Evolutionary conservation across 1,140 invertebrate genomes (phyloP), one percentile per base, ranked within the genome.

Genomic region (Eulimnadia texana): DNA sequence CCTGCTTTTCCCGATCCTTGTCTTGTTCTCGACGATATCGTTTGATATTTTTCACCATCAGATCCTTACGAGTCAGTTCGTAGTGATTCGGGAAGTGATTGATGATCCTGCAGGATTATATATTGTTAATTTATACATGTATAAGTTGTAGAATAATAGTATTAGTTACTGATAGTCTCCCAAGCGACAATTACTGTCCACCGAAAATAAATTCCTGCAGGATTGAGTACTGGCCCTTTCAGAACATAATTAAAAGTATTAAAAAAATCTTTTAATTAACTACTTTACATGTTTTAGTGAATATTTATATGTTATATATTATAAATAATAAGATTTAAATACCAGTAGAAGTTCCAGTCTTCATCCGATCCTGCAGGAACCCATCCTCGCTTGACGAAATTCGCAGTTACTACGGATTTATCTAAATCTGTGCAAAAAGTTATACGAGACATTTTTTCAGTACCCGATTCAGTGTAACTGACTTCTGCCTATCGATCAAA

Each of bases 301-400:
- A 47, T 6, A 47, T 19, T 50, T 23, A 25, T 22, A 23, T 57
- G 28, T 9, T 60, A 9, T 50, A 49, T 50, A 58, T 29, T 22
- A 22, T 22, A 56, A n/a, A 51, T 58, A 50, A 49, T 62, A 59
- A 60, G 64, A 55, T 64, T 64, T 50, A 58, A 62, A 72, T 76
- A 84, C 92, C 92, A 97, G 72, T 95, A 95, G 72, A 95, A 92
- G 72, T 95, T 92, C 92, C 92, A 97, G 67, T 95, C 90, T 70
- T 97, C 92, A 65, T 96, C 91, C 1, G 88, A 84, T 19, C 82
- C 82, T 11, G 95, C 92, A 76, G 90, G 86, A 24, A 82, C 77
- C 93, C 92, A 97, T 6, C 90, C 91, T 64, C 91, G 76, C 72
- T 92, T 88, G 68, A 95, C 90, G 71, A 94, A 96, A 74, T 96